These are phyloP conservation scores for Lumbricus terrestris DNA, from an alignment of 2,888 invertebrate genomes.

Conservation along the genomic window DNA sequence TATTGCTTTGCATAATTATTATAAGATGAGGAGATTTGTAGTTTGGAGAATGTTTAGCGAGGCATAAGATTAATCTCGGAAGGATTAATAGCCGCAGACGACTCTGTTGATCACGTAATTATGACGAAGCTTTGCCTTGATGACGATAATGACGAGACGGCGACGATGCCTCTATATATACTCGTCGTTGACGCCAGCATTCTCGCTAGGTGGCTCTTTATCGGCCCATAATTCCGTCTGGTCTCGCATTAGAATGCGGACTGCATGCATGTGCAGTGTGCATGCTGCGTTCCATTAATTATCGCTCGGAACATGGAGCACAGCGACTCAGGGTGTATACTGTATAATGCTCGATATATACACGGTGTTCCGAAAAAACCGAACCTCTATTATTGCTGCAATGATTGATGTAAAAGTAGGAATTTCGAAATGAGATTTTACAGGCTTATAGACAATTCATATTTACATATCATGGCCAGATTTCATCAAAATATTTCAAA, in stretches of 20 bases:
- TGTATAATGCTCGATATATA: background rate
- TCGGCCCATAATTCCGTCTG: slow-evolving; percentile 3
- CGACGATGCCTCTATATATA: background rate
- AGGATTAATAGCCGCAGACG: background rate
- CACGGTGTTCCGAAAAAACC: no score
- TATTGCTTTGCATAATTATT: background rate
- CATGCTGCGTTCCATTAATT: background rate
- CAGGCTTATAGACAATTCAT: no score
- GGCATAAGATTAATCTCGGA: background rate
- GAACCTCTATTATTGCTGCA: no score
- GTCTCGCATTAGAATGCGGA: background rate
- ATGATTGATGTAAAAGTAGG: no score
- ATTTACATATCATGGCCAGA: no score
- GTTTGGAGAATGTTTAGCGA: background rate
- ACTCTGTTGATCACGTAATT: slow-evolving; percentile 3
- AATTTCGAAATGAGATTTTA: no score
- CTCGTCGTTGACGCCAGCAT: background rate
- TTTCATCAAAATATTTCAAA: no score
- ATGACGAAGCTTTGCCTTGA: background rate
- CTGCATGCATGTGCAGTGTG: background rate
- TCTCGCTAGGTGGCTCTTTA: background rate
- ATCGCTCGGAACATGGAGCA: background rate
- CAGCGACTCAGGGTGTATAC: background rate
- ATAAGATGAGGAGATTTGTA: slow-evolving; percentile 3
- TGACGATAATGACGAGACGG: background rate